Evolutionary conservation across 2,113 vertebrate genomes (phyloP).

Genomic region (Serinus canaria): DNA sequence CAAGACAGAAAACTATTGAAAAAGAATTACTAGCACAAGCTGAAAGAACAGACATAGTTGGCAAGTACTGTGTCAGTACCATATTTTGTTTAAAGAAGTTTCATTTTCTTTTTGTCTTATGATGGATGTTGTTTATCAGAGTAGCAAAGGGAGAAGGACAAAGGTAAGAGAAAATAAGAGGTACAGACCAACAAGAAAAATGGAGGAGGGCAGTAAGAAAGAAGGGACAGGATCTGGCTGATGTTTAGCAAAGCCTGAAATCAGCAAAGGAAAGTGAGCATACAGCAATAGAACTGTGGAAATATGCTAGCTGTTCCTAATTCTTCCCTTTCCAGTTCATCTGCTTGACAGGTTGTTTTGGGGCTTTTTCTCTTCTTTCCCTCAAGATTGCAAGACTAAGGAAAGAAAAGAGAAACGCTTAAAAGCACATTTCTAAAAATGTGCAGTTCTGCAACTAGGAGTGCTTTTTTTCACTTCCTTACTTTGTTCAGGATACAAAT

Average conservation of each 20-base stretch:
- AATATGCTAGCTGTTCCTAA: background rate
- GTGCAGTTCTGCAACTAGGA: background rate
- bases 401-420: background rate
- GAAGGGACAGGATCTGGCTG: background rate
- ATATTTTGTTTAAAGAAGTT: constrained; percentile 24
- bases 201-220: background rate
- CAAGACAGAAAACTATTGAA: constrained; percentile 9
- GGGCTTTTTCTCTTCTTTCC: background rate
- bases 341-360: background rate
- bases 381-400: background rate
- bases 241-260: background rate
- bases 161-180: background rate
- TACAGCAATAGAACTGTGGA: background rate
- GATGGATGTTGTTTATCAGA: background rate
- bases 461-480: background rate
- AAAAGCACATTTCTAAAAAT: background rate
- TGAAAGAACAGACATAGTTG: constrained; percentile 19
- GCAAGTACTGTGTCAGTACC: background rate
- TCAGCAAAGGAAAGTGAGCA: background rate
- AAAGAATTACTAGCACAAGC: background rate
- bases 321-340: background rate
- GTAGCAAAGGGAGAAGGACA: background rate
- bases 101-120: background rate
- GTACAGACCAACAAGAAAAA: background rate
- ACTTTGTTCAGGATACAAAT: background rate